These are phyloP conservation scores for Mallotus villosus DNA, from an alignment of 2,797 vertebrate species.

Conservation along the genomic window DNA sequence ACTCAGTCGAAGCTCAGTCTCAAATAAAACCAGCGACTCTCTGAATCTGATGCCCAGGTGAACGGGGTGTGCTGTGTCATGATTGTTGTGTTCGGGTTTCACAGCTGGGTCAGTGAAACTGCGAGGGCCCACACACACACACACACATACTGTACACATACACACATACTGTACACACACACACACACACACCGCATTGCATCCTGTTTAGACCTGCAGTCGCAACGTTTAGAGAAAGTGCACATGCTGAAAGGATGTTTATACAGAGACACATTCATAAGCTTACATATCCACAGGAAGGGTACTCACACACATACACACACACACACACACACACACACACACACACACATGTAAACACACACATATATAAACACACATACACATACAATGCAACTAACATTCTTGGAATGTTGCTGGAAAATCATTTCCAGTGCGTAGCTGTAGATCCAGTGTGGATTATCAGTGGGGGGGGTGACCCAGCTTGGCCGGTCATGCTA, in stretches of 20 bases:
- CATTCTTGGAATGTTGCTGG: constrained; percentile 51
- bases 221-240: constrained; percentile 58
- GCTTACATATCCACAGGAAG: constrained; percentile 5
- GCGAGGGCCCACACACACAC: no score
- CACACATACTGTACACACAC: no score
- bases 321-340: neutral
- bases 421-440: neutral
- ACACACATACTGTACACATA: no score
- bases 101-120: neutral
- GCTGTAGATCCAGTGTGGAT: neutral
- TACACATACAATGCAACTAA: constrained; percentile 25
- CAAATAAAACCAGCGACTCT: no score
- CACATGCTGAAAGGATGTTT: constrained; percentile 8
- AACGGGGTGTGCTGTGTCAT: no score
- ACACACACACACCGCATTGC: constrained; percentile 4
- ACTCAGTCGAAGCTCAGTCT: no score
- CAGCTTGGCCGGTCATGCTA: no score
- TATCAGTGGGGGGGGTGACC: no score
- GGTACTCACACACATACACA: constrained; percentile 14
- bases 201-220: constrained; percentile 67
- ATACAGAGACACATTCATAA: constrained; percentile 7
- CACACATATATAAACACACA: constrained; percentile 1
- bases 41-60: no score
- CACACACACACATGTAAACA: constrained; percentile 28
- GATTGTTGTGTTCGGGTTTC: no score